Evolutionary conservation across 2,797 vertebrate genomes (phyloP).

Genomic region (Phrynocephalus forsythii): DNA sequence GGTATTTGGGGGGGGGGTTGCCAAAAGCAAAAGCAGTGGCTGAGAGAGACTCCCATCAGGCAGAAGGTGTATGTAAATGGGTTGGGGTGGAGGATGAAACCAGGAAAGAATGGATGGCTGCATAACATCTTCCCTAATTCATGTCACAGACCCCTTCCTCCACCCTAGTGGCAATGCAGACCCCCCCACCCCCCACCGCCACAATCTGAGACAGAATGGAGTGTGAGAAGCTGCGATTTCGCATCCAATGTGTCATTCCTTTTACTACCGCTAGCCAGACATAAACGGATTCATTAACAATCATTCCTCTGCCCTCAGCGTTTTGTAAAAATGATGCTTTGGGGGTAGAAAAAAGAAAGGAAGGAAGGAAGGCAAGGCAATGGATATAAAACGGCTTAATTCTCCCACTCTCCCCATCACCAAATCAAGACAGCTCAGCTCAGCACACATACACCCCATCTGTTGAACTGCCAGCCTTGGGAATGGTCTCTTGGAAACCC

Average conservation of each 20-base stretch:
- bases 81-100: background rate
- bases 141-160: background rate
- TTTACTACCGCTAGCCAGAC: conserved; percentile 31
- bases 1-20: too few relatives aligned
- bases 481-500: background rate
- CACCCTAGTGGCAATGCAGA: background rate
- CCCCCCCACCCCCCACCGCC: background rate
- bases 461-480: background rate
- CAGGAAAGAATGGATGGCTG: background rate
- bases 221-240: conserved; percentile 29
- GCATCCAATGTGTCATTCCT: conserved; percentile 30
- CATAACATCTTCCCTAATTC: background rate
- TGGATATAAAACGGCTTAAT: background rate
- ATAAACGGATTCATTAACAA: conserved; percentile 35
- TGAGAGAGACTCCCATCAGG: background rate
- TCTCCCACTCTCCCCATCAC: background rate
- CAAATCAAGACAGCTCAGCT: conserved; percentile 18
- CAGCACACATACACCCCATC: background rate
- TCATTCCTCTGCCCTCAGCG: background rate
- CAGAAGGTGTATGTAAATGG: background rate
- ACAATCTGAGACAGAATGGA: background rate
- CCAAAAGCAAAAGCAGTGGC: background rate
- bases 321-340: conserved; percentile 20
- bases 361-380: background rate
- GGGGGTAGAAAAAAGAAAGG: too few relatives aligned